Evolutionary conservation across 1,140 invertebrate species (phyloP).

Genomic region (Scylla paramamosain): DNA sequence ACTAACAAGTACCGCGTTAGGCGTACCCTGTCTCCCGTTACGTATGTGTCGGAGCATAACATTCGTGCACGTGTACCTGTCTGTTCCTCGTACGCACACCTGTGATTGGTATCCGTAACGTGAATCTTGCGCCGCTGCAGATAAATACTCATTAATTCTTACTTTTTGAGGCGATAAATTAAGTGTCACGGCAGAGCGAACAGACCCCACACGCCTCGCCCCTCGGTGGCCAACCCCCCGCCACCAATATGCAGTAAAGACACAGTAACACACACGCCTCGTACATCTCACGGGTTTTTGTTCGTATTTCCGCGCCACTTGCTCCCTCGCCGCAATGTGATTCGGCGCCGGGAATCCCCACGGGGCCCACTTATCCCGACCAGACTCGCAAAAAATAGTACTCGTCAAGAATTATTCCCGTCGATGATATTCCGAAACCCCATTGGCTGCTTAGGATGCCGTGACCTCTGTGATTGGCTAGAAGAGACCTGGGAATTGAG

Average conservation of each 20-base stretch:
- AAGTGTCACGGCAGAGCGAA: not conserved
- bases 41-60: too few relatives aligned
- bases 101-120: not conserved
- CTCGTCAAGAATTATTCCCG: not conserved
- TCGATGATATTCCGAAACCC: not conserved
- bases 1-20: too few relatives aligned
- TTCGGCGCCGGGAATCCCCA: not conserved
- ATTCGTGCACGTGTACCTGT: too few relatives aligned
- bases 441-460: not conserved
- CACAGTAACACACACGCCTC: not conserved
- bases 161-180: constrained; percentile 1
- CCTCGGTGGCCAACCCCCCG: not conserved
- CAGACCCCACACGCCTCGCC: not conserved
- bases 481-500: not conserved
- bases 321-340: not conserved
- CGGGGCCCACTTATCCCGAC: not conserved
- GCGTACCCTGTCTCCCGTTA: too few relatives aligned
- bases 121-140: not conserved
- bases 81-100: not conserved
- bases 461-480: not conserved
- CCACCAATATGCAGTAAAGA: constrained; percentile 14
- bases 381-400: constrained; percentile 2
- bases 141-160: constrained; percentile 25
- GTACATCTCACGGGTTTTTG: not conserved
- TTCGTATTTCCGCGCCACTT: constrained; percentile 21